Conservation (phyloP, 2,797 vertebrate species). For the Lagorchestes hirsutus region DNA sequence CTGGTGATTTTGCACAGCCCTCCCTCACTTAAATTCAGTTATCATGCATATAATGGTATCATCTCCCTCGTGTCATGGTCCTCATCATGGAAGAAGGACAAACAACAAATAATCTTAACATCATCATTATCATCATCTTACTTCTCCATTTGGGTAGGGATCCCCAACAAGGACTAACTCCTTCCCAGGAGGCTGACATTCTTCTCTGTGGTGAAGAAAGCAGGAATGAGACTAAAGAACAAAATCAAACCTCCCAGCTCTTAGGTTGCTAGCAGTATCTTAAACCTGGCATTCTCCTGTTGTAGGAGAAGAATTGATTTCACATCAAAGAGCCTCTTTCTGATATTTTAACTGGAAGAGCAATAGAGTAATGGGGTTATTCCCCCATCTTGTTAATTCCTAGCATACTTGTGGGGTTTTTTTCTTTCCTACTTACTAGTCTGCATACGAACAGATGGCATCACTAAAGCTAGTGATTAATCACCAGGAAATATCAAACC, state of each 20-base stretch:
- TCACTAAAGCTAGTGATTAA: constrained; percentile 82
- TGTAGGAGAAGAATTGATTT: not conserved
- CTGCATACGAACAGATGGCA: constrained; percentile 74
- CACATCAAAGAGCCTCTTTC: not conserved
- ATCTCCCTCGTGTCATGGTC: too few species aligned
- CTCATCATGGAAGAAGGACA: too few species aligned
- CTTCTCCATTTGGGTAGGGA: not conserved
- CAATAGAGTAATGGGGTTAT: not conserved
- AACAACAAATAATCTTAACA: too few species aligned
- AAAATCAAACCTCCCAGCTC: not conserved
- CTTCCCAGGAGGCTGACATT: not conserved
- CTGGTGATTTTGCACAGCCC: too few species aligned
- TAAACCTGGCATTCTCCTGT: not conserved
- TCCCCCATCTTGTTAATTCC: not conserved
- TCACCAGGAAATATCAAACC: constrained; percentile 80
- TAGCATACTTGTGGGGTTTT: not conserved
- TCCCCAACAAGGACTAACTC: not conserved
- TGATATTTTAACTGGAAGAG: not conserved
- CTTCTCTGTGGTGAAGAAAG: not conserved
- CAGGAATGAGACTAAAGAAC: not conserved
- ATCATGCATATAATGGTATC: too few species aligned
- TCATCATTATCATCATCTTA: not conserved
- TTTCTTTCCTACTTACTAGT: constrained; percentile 60
- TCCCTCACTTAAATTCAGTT: too few species aligned
- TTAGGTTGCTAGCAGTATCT: not conserved